Evolutionary conservation across 2,113 vertebrate species (phyloP), one percentile per base, ranked within the genome.

Genomic region (Daphoenositta chrysoptera): DNA sequence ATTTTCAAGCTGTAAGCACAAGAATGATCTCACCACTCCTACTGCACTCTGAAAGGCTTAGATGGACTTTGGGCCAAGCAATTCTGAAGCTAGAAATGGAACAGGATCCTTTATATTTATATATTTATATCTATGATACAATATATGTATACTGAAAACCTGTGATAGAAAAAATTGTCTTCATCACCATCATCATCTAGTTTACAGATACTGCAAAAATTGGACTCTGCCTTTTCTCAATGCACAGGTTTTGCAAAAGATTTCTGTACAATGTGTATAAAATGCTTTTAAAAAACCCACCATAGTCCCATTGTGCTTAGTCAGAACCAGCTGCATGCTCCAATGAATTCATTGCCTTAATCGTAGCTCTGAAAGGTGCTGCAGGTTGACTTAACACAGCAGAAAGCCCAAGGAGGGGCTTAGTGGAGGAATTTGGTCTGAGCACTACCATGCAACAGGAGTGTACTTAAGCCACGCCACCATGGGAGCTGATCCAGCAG

Each of bases 261-360:
- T 97, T 97, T 98, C 97, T 98, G 96, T 98, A 98, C 98, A 98
- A 94, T 80, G 97, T 95, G 94, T 98, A 98, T 96, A 98, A 98
- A 98, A 98, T 90, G 95, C 84, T 95, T 94, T 72, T 84, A 95
- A 96, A 98, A 98, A 98, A 96, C 35, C 92, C 85, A 94, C 94
- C 78, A 14, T 33, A 81, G 89, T 97, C 94, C 97, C 96, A 90
- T 98, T 98, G 98, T 98, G 98, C 98, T 98, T 98, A 94, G 93
- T 97, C 97, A 97, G 96, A 98, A 98, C 97, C 96, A 97, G 97
- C 90, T 89, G 82, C 92, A 96, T 97, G 86, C 75, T 97, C 96
- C 90, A 37, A 26, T 91, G 83, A 96, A 97, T 94, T 90, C 60
- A 96, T 57, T 96, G 96, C 96, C 95, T 97, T 87, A 93, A 91